Percentiles rank a stretch among this genome's conserved stretches.
phyloP scores from a whole-genome alignment of 2,797 vertebrate genomes.

The Prunella strophiata region DNA sequence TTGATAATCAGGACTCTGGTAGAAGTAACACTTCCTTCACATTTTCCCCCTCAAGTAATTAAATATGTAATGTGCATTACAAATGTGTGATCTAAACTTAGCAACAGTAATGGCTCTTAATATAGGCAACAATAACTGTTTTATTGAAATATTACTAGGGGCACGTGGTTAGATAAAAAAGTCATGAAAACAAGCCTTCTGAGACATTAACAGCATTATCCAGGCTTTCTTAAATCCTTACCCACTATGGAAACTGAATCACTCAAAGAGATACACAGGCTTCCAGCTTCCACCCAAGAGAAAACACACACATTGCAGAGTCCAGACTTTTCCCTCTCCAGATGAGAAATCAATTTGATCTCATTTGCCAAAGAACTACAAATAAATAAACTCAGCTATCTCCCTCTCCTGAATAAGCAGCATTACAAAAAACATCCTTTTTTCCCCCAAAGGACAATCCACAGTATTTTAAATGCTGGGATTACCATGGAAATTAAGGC shows the following conservation, averaged over 20 bases:
- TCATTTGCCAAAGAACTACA: slow-evolving; percentile 3
- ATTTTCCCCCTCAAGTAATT: background rate
- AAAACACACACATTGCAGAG: background rate
- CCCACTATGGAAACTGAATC: background rate
- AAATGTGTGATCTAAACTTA: slow-evolving; percentile 9
- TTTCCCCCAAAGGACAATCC: background rate
- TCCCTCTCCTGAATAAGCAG: background rate
- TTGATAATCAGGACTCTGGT: background rate
- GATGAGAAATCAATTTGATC: background rate
- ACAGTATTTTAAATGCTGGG: background rate
- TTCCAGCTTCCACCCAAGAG: background rate
- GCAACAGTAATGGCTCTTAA: slow-evolving; percentile 4
- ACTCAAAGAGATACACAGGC: background rate
- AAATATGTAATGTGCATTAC: background rate
- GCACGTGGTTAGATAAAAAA: background rate
- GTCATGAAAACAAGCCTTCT: background rate
- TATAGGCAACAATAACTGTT: background rate
- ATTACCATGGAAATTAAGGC: background rate
- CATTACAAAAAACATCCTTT: background rate
- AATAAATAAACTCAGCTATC: background rate
- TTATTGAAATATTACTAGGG: background rate
- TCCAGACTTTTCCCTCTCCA: background rate
- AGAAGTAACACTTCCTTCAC: background rate
- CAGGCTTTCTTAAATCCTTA: background rate
- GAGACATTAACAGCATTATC: slow-evolving; percentile 5